Base-by-base conservation (phyloP, 2,797 vertebrate genomes). In the Percopsis omiscomaycus region DNA sequence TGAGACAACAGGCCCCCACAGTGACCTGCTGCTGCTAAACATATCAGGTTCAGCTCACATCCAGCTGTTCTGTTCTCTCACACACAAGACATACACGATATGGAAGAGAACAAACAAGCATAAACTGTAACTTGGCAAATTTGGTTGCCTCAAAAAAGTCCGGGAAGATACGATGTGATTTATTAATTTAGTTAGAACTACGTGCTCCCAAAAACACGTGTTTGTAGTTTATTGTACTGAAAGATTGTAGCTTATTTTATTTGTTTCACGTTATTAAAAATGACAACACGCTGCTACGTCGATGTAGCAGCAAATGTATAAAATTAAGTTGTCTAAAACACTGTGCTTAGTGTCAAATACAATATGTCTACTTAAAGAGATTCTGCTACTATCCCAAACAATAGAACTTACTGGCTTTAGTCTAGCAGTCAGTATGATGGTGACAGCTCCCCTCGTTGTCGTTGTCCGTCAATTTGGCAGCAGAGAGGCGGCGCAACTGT, bases 11-110 rank as follows among this genome's bases (percentile, higher is more conserved):
- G 64, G 83, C 72, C 86, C 86, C 75, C 66, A 64, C 78, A 74
- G 51, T 47, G 83, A 86, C 76, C 82, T n/a, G 66, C 79, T 82
- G 86, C 74, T 86, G 22, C 77, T 14, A 64, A 77, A 59, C 69
- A 52, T 86, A 83, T 89, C 77, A 68, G 75, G 55, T 77, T 84
- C 79, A 53, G 67, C 78, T 74, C 82, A 74, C 74, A 77, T 86
- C 85, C 90, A 92, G 89, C 90, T 92, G 89, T 89, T 90, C 81
- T 75, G 71, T 86, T 89, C 84, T 83, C 78, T 91, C 86, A 88
- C 63, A 68, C 59, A 72, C 30, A 3, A 28, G 67, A 71, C 61
- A 50, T 4, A 13, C 51, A 53, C 16, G 3, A 15, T 27, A 15
- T 0, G n/a, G 22, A 15, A 53, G n/a, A 53, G n/a, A 53, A 53